A percentile compares a stretch with the other conserved stretches of the same genome.
These are phyloP conservation scores for Babylonia areolata DNA, from an alignment of 1,140 invertebrate genomes.

Conservation along the genomic window DNA sequence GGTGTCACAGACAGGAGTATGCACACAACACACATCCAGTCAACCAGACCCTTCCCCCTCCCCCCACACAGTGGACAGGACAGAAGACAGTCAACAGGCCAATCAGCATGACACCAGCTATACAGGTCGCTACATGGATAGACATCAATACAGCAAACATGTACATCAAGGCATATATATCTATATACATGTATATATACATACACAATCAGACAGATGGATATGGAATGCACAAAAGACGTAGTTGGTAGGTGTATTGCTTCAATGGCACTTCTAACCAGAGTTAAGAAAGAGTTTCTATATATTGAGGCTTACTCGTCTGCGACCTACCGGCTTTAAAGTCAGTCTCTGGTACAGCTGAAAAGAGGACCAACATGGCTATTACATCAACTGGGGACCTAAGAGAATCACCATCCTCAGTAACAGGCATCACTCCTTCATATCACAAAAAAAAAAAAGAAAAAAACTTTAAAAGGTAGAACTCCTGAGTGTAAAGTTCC, in stretches of 20 bases:
- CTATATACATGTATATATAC: neutral
- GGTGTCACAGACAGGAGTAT: too few species aligned
- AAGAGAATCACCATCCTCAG: too few species aligned
- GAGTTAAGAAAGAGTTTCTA: neutral
- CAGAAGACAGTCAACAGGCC: too few species aligned
- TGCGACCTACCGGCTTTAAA: slow-evolving; percentile 21
- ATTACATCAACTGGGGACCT: too few species aligned
- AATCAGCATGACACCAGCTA: neutral
- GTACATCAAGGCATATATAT: neutral
- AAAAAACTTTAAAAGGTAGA: too few species aligned
- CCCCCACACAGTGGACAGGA: too few species aligned
- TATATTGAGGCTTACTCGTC: slow-evolving; percentile 28
- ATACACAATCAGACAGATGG: too few species aligned
- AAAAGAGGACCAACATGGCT: neutral
- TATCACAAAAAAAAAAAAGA: too few species aligned
- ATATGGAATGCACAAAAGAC: neutral
- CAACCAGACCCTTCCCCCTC: too few species aligned
- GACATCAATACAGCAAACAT: neutral
- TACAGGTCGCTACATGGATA: neutral
- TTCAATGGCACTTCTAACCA: neutral
- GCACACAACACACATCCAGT: too few species aligned
- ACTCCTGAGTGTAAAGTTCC: too few species aligned
- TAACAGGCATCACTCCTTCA: neutral
- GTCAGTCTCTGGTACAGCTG: slow-evolving; percentile 32
- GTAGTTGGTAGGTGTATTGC: neutral